Evolutionary conservation across 1,140 invertebrate genomes (phyloP), one percentile per base, ranked within the genome.

Genomic region (Calliopsis andreniformis): DNA sequence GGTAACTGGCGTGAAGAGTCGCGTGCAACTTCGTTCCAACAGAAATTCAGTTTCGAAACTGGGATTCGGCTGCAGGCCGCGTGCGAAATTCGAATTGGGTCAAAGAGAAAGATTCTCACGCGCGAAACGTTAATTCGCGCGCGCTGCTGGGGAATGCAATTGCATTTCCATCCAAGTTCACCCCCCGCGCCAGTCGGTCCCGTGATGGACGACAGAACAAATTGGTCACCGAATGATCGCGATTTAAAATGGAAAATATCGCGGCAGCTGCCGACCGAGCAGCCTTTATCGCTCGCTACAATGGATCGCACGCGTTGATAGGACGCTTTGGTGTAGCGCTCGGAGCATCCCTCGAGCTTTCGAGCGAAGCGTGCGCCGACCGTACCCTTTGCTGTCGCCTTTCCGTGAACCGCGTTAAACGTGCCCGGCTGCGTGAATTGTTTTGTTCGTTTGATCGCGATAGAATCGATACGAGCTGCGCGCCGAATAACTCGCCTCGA

Each of bases 391-490:
- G n/a, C n/a, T 39, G 30, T 39, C 63, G 47, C 23, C n/a, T 66
- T 49, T 20, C 23, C 18, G 35, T 43, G 14, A n/a, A 32, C 3
- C 20, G 16, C 4, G 30, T 7, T 25, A 39, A 39, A 3, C 35
- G 35, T 56, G 66, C 43, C 25, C 20, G 16, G 49, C n/a, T 42
- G 35, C 66, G 66, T 30, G 35, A 23, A 69, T 69, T 42, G 66
- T 45, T 45, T 42, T n/a, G 23, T 18, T 56, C 51, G 66, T 69
- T 45, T 32, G 66, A n/a, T 23, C 12, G 25, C 25, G 66, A 43
- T 25, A 10, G 66, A 80, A 78, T 80, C 71, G 62, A 75, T 45
- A 43, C 51, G 59, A 45, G 47, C 28, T 25, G 67, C 59, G 51
- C n/a, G n/a, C 30, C 23, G 59, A 56, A 56, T 59, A 28, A 51